Percentiles rank a stretch among this genome's conserved stretches.
phyloP scores from a whole-genome alignment of 2,888 invertebrate genomes.

The Anodontia alba region DNA sequence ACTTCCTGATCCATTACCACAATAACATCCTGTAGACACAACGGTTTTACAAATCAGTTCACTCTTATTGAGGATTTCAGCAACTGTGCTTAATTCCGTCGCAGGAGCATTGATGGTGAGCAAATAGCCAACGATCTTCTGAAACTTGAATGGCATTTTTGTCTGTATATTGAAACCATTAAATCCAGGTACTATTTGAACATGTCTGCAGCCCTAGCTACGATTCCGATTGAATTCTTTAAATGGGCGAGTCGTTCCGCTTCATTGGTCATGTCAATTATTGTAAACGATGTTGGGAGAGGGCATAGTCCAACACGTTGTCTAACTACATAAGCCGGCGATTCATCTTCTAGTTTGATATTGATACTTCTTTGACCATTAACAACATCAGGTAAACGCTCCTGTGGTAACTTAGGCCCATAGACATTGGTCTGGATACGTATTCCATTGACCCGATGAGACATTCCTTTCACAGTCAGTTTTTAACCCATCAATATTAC shows the following conservation, averaged over 20 bases:
- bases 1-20: too few species aligned
- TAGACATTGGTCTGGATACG: not conserved
- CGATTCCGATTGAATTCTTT: not conserved
- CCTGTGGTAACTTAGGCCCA: not conserved
- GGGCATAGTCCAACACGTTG: not conserved
- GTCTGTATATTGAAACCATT: too few species aligned
- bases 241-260: too few species aligned
- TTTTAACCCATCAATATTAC: not conserved
- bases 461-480: not conserved
- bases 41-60: too few species aligned
- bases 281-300: not conserved
- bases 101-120: too few species aligned
- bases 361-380: not conserved
- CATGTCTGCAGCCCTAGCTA: not conserved
- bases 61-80: too few species aligned
- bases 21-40: too few species aligned
- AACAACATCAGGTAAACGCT: not conserved
- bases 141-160: too few species aligned
- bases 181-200: too few species aligned
- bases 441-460: not conserved
- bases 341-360: not conserved
- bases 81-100: too few species aligned
- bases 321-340: not conserved
- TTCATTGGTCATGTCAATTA: not conserved
- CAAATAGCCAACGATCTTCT: too few species aligned